Conservation (phyloP, 2,113 vertebrate species). For the Myanophis thanlyinensis region DNA sequence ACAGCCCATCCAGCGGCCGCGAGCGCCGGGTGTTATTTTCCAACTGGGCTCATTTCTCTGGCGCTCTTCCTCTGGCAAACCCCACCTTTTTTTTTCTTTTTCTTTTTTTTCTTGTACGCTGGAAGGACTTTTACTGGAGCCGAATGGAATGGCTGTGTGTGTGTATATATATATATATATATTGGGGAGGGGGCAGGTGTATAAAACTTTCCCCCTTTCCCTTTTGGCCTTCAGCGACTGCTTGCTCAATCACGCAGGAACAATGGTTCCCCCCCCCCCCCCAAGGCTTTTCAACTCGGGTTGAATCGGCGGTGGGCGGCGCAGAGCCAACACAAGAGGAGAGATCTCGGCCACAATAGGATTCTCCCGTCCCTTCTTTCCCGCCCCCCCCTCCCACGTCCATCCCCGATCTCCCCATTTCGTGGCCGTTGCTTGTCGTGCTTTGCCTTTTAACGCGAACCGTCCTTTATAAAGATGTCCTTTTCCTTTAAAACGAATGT, state of each 20-base stretch:
- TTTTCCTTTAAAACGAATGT: background rate
- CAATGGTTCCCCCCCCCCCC: conserved; percentile 70
- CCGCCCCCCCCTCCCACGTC: too few relatives aligned
- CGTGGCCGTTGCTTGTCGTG: background rate
- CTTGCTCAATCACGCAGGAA: conserved; percentile 71
- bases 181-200: conserved; percentile 80
- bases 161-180: too few relatives aligned
- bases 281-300: conserved; percentile 74
- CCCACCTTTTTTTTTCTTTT: too few relatives aligned
- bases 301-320: conserved; percentile 78
- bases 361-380: too few relatives aligned
- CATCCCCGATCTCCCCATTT: background rate
- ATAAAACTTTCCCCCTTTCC: conserved; percentile 71
- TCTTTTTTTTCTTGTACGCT: conserved; percentile 19
- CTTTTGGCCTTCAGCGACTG: conserved; percentile 62
- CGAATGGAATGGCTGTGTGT: conserved; percentile 49
- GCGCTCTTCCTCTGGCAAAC: background rate
- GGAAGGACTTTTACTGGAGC: conserved; percentile 71
- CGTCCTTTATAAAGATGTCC: background rate
- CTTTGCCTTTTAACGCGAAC: background rate
- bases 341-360: conserved; percentile 76
- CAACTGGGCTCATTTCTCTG: conserved; percentile 27
- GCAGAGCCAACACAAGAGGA: conserved; percentile 74
- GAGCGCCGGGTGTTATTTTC: conserved; percentile 58
- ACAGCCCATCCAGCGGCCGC: conserved; percentile 69